Evolutionary conservation across 2,797 vertebrate species (phyloP).

Genomic region (Aldrovandia affinis): DNA sequence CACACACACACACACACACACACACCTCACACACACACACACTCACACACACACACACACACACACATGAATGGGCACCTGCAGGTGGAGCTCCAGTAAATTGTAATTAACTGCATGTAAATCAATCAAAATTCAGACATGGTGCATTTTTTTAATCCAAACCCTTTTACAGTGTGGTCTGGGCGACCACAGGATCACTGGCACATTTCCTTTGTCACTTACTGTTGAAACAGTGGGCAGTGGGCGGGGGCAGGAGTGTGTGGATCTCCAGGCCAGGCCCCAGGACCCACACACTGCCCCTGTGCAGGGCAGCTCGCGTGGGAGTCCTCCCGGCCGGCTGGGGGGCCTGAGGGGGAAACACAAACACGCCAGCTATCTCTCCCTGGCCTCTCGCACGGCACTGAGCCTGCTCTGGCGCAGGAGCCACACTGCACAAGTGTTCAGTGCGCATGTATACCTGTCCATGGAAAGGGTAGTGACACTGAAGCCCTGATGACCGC

Average conservation of each 20-base stretch:
- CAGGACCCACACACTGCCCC: slow-evolving; percentile 48
- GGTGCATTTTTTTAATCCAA: neutral
- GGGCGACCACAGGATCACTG: slow-evolving; percentile 24
- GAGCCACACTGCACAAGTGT: slow-evolving; percentile 45
- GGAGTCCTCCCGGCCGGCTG: slow-evolving; percentile 42
- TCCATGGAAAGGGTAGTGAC: neutral
- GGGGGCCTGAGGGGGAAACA: slow-evolving; percentile 37
- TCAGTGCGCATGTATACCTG: slow-evolving; percentile 11
- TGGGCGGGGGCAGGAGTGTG: slow-evolving; percentile 35
- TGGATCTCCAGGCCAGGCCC: slow-evolving; percentile 37
- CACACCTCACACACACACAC: neutral
- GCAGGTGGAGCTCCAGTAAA: neutral
- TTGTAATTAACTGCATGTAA: neutral
- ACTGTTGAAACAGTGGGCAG: slow-evolving; percentile 41
- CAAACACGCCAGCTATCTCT: slow-evolving; percentile 54
- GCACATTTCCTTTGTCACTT: slow-evolving; percentile 41
- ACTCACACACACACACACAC: neutral
- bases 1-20: slow-evolving; percentile 7
- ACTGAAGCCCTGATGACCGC: too few species aligned
- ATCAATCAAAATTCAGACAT: neutral
- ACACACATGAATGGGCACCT: neutral
- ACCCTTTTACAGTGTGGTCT: neutral
- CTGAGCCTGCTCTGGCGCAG: slow-evolving; percentile 13
- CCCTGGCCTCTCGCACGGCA: slow-evolving; percentile 30
- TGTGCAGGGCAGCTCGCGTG: slow-evolving; percentile 40